Percentiles rank a stretch among this genome's conserved stretches.
Conservation (phyloP, 2,888 invertebrate genomes). For the Epinotia demarniana region DNA sequence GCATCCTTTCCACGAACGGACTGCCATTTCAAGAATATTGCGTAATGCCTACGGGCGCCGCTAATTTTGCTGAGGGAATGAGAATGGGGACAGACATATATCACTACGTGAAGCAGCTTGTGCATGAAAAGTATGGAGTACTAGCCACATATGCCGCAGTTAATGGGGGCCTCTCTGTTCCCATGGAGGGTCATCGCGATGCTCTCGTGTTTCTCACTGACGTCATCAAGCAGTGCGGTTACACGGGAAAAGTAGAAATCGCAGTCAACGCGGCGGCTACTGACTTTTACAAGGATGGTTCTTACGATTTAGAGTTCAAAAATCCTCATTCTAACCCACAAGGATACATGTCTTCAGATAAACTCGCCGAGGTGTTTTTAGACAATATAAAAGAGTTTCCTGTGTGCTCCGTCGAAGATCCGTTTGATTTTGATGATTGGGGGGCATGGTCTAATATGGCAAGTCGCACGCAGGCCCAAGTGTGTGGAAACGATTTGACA, state of each 20-base stretch:
- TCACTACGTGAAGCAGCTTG: conserved; percentile 95
- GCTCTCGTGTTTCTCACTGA: conserved; percentile 92
- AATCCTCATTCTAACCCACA: conserved; percentile 95
- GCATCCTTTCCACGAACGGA: conserved; percentile 98
- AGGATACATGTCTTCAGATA: conserved; percentile 92
- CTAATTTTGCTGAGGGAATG: conserved; percentile 97
- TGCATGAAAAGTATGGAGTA: conserved; percentile 94
- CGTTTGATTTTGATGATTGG: conserved; percentile 99
- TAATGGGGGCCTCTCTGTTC: conserved; percentile 99
- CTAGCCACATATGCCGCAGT: conserved; percentile 98
- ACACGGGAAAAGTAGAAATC: conserved; percentile 95
- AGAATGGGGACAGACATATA: conserved; percentile 98
- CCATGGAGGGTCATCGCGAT: conserved; percentile 97
- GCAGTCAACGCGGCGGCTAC: conserved; percentile 99
- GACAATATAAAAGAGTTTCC: conserved; percentile 95
- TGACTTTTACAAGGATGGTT: conserved; percentile 94
- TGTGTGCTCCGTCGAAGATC: conserved; percentile 98
- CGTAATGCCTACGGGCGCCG: conserved; percentile 96
- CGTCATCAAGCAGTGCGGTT: conserved; percentile 97
- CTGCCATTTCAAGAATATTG: conserved; percentile 98
- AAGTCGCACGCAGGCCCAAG: conserved; percentile 88
- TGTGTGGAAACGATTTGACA: conserved; percentile 97
- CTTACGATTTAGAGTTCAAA: conserved; percentile 99
- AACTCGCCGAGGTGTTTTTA: conserved; percentile 93
- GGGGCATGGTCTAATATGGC: conserved; percentile 95